Base-by-base conservation (phyloP, 2,113 vertebrate species). In the Lamprologus sp. region DNA sequence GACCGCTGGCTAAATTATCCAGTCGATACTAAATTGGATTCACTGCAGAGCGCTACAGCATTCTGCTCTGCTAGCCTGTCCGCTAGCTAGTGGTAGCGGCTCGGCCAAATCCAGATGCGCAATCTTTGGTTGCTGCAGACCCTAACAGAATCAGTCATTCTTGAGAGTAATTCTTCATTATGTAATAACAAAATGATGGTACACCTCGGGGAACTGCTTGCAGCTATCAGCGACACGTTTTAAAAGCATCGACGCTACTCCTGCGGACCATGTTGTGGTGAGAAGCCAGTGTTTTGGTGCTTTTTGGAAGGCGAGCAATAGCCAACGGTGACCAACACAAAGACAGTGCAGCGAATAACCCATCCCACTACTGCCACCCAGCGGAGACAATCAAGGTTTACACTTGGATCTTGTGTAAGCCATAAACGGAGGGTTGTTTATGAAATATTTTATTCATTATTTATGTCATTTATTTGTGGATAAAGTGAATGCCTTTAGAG, bases 61-160 rank as follows among this genome's bases (percentile, higher is more conserved):
- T 58, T 12, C 42, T 5, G 13, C 7, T 51, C 28, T 13, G 84
- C 63, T 93, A 93, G 84, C 91, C 49, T n/a, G 77, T 45, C 9
- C 2, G 85, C 79, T 63, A 91, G 70, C 88, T 79, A 91, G 60
- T 53, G 12, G 73, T 60, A 75, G 85, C 40, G 10, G 47, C 84
- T 85, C 21, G 49, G 83, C 53, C 84, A 54, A 88, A 91, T 95
- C 94, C 94, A 95, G 94, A 95, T 96, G 94, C 94, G 92, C 88
- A 93, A 15, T 91, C 84, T 28, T 79, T 54, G 86, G 37, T 7
- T 21, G 83, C 51, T 85, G 84, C 85, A 88, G 70, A 81, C 82
- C 58, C 11, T 9, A 55, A 3, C 28, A 26, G 1, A n/a, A 54
- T 28, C 83, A 68, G 17, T 70, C 81, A 60, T 37, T 54, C 31